phyloP scores from a whole-genome alignment of 2,888 invertebrate species.

The Amiota mariae region DNA sequence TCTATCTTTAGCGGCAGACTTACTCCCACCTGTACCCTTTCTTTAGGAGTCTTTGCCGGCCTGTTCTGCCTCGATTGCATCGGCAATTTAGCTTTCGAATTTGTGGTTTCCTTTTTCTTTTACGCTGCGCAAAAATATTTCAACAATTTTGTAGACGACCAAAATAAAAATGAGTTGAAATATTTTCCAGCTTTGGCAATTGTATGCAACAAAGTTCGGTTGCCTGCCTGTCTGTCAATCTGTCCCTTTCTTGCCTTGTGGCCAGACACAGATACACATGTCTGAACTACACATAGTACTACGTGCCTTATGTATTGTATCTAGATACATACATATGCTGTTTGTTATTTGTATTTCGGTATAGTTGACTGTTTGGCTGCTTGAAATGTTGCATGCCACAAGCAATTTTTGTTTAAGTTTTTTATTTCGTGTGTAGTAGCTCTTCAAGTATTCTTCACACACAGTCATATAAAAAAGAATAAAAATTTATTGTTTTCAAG shows the following conservation, averaged over 20 bases:
- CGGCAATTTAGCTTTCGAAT: conserved; percentile 6
- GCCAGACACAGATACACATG: not conserved
- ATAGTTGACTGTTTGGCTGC: conserved; percentile 6
- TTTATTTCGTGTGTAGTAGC: not conserved
- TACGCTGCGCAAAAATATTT: conserved; percentile 19
- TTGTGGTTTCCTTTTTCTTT: conserved; percentile 21
- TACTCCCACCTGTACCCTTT: not conserved
- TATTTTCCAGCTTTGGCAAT: conserved; percentile 3
- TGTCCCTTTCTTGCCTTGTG: not conserved
- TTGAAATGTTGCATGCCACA: conserved; percentile 26
- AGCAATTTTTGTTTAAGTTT: conserved; percentile 10
- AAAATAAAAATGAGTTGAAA: not conserved
- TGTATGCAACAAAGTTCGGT: not conserved
- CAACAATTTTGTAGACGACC: conserved; percentile 16
- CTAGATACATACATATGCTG: not conserved
- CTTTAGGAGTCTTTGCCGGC: not conserved
- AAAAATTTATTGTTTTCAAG: not conserved
- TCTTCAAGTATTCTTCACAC: not conserved
- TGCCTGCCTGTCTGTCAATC: conserved; percentile 1
- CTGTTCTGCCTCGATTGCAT: not conserved
- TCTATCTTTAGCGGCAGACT: not conserved
- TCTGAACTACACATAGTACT: not conserved
- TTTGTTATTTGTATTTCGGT: not conserved
- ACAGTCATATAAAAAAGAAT: not conserved
- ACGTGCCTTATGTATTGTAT: conserved; percentile 2